phyloP scores from a whole-genome alignment of 1,140 invertebrate species.

The Drosophila auraria region DNA sequence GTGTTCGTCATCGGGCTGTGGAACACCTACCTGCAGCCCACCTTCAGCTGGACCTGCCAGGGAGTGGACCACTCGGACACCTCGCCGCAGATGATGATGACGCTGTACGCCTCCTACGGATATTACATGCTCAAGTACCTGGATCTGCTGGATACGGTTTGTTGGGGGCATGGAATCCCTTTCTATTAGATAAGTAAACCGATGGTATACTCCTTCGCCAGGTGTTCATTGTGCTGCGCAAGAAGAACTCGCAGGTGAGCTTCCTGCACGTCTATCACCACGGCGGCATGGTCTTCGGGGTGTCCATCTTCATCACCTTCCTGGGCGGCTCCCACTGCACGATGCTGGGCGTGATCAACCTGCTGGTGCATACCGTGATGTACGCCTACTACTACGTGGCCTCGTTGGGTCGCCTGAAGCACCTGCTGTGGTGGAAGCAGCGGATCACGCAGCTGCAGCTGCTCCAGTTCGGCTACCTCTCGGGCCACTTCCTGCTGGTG shows the following conservation, averaged over 20 bases:
- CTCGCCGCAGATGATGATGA: conserved; percentile 85
- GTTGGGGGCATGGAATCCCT: neutral
- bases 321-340: conserved; percentile 86
- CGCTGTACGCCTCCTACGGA: conserved; percentile 87
- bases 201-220: conserved; percentile 32
- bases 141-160: conserved; percentile 88
- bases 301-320: conserved; percentile 86
- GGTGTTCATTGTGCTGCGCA: conserved; percentile 92
- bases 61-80: conserved; percentile 87
- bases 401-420: conserved; percentile 51
- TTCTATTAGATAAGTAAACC: neutral
- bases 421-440: conserved; percentile 85
- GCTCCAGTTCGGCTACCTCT: conserved; percentile 86
- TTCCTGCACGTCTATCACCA: conserved; percentile 95
- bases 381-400: conserved; percentile 75
- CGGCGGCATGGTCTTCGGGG: conserved; percentile 88
- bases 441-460: conserved; percentile 77
- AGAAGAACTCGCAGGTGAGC: conserved; percentile 92
- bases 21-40: conserved; percentile 83
- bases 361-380: conserved; percentile 79
- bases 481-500: conserved; percentile 86
- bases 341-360: conserved; percentile 75
- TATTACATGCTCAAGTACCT: conserved; percentile 87
- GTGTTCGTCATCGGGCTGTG: conserved; percentile 87
- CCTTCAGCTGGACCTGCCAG: conserved; percentile 89